Percentiles rank a stretch among this genome's conserved stretches.
Conservation (phyloP, 1,140 invertebrate genomes). For the Euura saliciscinereae region DNA sequence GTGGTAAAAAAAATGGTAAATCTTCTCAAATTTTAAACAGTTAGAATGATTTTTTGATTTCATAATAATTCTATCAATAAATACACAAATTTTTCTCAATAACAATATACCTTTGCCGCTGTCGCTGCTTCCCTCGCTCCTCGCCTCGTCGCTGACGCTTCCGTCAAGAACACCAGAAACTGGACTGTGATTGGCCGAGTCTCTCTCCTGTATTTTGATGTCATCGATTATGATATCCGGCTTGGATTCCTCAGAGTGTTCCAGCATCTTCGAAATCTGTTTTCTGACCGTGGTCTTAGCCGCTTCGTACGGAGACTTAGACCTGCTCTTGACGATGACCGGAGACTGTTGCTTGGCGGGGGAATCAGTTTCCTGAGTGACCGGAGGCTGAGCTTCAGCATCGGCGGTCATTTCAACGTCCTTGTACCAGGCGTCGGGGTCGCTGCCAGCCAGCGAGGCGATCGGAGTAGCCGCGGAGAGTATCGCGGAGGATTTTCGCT, state of each 20-base stretch:
- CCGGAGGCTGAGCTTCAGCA: slow-evolving; percentile 25
- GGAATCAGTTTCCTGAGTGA: slow-evolving; percentile 3
- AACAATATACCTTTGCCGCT: slow-evolving; percentile 53
- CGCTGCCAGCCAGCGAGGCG: slow-evolving; percentile 19
- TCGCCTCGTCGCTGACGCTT: slow-evolving; percentile 57
- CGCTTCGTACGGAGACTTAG: not conserved
- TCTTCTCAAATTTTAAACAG: too few species aligned
- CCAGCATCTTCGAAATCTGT: slow-evolving; percentile 16
- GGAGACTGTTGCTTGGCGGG: slow-evolving; percentile 19
- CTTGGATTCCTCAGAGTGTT: not conserved
- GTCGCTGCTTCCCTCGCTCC: slow-evolving; percentile 56
- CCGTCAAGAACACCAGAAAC: slow-evolving; percentile 56
- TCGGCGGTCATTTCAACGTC: slow-evolving; percentile 31
- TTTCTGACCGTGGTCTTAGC: not conserved
- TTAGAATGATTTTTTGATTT: not conserved
- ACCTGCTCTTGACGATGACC: not conserved
- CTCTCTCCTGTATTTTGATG: slow-evolving; percentile 47
- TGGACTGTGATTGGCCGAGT: slow-evolving; percentile 65
- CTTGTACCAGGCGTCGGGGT: slow-evolving; percentile 37
- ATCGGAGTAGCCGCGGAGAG: slow-evolving; percentile 20
- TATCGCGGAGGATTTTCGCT: slow-evolving; percentile 23
- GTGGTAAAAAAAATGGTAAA: too few species aligned
- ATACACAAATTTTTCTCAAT: too few species aligned
- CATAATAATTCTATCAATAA: not conserved
- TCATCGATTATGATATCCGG: not conserved